Conservation (phyloP, 92 coral and sea anemone species). For the Diadumene lineata region DNA sequence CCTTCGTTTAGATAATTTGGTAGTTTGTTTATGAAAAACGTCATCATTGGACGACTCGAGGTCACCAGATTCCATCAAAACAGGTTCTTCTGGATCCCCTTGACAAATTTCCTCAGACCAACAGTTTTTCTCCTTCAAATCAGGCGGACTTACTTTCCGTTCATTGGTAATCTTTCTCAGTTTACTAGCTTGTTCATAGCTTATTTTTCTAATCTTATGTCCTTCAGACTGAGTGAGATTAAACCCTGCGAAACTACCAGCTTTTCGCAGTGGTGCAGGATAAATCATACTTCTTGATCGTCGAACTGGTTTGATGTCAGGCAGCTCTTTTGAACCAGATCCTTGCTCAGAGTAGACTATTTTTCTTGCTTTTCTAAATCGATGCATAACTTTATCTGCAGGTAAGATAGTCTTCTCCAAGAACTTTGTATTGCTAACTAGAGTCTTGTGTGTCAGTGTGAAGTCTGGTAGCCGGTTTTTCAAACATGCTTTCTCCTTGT, state of each 20-base stretch:
- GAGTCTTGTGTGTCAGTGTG: slow-evolving; percentile 6
- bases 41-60: not conserved
- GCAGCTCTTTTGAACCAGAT: not conserved
- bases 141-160: not conserved
- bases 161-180: not conserved
- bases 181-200: not conserved
- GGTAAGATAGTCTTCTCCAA: not conserved
- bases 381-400: not conserved
- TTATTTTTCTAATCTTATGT: not conserved
- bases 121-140: not conserved
- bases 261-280: not conserved
- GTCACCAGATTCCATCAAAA: not conserved
- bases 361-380: not conserved
- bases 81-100: not conserved
- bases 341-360: not conserved
- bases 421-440: slow-evolving; percentile 1
- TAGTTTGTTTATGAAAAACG: not conserved
- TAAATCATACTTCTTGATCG: slow-evolving; percentile 1
- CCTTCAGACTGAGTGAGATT: not conserved
- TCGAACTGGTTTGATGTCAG: not conserved
- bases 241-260: slow-evolving; percentile 6
- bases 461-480: slow-evolving; percentile 39
- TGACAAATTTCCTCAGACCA: not conserved
- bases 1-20: not conserved
- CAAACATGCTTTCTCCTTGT: slow-evolving; percentile 9